phyloP scores from a whole-genome alignment of 1,140 invertebrate species.

The Drosophila tropicalis region DNA sequence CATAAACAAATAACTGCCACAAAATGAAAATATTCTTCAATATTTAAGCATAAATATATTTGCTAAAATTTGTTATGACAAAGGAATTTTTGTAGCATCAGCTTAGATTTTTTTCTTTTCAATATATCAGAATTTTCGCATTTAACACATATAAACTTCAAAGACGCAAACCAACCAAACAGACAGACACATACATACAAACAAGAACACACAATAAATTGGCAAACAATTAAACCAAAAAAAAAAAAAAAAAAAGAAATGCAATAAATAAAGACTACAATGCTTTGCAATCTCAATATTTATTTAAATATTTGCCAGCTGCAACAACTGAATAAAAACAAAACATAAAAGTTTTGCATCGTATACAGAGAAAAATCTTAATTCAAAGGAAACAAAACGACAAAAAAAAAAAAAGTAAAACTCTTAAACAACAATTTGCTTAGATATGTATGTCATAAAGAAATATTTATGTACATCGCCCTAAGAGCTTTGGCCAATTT shows the following conservation, averaged over 20 bases:
- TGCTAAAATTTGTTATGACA: neutral
- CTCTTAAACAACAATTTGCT: no score
- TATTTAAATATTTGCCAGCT: conserved; percentile 5
- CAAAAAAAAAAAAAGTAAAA: no score
- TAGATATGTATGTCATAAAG: no score
- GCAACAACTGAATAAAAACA: neutral
- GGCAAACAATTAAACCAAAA: neutral
- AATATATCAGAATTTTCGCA: conserved; percentile 2
- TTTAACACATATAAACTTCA: neutral
- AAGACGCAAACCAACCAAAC: neutral
- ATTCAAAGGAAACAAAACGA: no score
- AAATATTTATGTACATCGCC: no score
- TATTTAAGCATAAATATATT: neutral
- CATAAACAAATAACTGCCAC: no score
- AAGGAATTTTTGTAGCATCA: neutral
- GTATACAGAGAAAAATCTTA: neutral
- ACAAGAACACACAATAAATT: neutral
- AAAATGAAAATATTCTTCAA: neutral
- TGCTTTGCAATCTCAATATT: neutral
- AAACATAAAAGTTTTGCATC: neutral
- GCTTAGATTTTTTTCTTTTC: conserved; percentile 1
- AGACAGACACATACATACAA: neutral
- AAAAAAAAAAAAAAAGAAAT: neutral
- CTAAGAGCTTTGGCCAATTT: no score
- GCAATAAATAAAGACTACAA: conserved; percentile 11